These are phyloP conservation scores for Drosophila sproati DNA, from an alignment of 1,140 invertebrate genomes.

Conservation along the genomic window DNA sequence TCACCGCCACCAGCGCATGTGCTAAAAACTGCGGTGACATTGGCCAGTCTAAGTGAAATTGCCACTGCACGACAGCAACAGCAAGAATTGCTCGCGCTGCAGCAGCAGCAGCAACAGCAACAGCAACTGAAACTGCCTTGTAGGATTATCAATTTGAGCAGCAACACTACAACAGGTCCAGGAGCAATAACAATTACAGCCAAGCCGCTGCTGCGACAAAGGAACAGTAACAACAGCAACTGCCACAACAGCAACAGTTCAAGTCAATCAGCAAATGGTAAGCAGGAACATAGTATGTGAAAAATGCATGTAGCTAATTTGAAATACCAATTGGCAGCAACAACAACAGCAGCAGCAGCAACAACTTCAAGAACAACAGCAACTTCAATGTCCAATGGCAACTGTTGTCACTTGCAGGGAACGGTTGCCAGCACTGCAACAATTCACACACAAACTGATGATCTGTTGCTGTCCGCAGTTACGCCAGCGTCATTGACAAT, in stretches of 20 bases:
- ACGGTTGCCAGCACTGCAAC: conserved; percentile 56
- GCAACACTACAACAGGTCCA: conserved; percentile 53
- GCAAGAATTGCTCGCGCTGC: conserved; percentile 56
- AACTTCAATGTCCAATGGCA: conserved; percentile 60
- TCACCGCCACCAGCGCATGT: conserved; percentile 75
- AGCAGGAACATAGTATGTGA: conserved; percentile 66
- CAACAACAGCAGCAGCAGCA: conserved; percentile 41
- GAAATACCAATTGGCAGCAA: conserved; percentile 43
- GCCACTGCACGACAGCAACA: conserved; percentile 71
- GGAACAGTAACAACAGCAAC: conserved; percentile 32
- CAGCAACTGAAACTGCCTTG: conserved; percentile 61
- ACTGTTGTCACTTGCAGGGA: conserved; percentile 44
- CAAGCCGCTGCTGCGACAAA: conserved; percentile 31
- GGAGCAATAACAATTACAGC: conserved; percentile 45
- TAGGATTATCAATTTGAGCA: conserved; percentile 69
- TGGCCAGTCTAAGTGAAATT: conserved; percentile 78
- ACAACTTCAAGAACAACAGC: conserved; percentile 34
- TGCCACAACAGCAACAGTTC: conserved; percentile 34
- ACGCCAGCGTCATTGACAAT: conserved; percentile 41
- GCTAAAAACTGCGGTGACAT: conserved; percentile 78
- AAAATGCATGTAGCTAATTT: conserved; percentile 47
- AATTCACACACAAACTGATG: conserved; percentile 78
- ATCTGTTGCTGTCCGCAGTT: conserved; percentile 34
- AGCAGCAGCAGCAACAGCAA: conserved; percentile 54
- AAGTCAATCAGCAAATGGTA: conserved; percentile 62